phyloP scores from a whole-genome alignment of 2,113 vertebrate species.

The Elephantulus edwardii region DNA sequence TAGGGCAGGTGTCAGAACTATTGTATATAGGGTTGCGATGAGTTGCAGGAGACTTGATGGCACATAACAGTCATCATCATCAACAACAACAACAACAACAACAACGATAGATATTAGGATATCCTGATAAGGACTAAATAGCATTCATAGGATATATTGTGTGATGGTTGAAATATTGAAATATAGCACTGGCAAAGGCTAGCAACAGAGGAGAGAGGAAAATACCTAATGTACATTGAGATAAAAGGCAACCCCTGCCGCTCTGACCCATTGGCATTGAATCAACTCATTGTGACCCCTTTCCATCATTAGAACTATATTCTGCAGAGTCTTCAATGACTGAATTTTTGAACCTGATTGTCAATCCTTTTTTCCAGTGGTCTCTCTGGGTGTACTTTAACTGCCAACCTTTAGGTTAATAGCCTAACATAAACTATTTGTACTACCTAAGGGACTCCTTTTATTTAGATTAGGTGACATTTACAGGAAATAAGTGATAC shows the following conservation, averaged over 20 bases:
- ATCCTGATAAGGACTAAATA: neutral
- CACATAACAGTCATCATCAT: too few species aligned
- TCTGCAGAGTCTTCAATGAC: neutral
- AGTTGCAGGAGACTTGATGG: too few species aligned
- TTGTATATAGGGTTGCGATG: too few species aligned
- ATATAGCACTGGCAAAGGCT: neutral
- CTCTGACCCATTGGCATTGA: neutral
- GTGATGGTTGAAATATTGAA: neutral
- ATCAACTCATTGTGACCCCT: neutral
- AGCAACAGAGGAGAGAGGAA: neutral
- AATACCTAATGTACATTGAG: neutral
- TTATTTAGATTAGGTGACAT: neutral
- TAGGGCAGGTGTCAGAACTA: too few species aligned
- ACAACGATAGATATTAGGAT: neutral
- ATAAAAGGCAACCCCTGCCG: neutral
- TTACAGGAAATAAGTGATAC: neutral
- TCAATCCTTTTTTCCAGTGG: neutral
- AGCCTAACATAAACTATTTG: neutral
- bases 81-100: too few species aligned
- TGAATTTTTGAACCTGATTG: neutral
- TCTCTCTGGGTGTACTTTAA: neutral
- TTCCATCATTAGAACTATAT: neutral
- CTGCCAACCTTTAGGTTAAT: neutral
- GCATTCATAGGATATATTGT: neutral
- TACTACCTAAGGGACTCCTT: neutral